Evolutionary conservation across 23 tunicate species (phyloP).

Genomic region (Botrylloides violaceus): DNA sequence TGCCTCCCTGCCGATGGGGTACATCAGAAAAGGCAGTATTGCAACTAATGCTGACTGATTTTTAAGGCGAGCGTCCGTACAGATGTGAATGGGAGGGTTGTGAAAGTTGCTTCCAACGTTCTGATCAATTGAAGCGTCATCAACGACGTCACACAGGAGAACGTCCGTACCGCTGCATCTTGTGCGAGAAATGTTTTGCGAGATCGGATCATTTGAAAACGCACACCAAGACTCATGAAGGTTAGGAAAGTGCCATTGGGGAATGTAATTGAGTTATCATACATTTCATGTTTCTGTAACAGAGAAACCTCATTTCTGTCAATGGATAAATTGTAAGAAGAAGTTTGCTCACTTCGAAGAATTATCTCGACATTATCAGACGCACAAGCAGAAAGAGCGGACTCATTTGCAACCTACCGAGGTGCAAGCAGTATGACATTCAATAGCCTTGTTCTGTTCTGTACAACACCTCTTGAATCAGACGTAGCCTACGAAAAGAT

Average conservation of each 20-base stretch:
- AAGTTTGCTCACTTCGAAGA: constrained; percentile 21
- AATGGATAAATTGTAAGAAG: constrained; percentile 24
- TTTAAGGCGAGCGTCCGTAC: constrained; percentile 16
- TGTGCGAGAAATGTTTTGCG: constrained; percentile 7
- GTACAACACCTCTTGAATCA: too few relatives aligned
- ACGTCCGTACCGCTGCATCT: constrained; percentile 8
- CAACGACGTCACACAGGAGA: constrained; percentile 22
- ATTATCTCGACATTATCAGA: constrained; percentile 2
- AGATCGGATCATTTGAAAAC: constrained; percentile 27
- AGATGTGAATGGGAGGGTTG: neutral
- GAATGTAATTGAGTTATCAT: neutral
- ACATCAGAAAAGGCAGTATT: too few relatives aligned
- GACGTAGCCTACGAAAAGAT: too few relatives aligned
- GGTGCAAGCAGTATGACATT: too few relatives aligned
- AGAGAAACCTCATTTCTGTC: constrained; percentile 10
- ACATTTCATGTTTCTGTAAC: neutral
- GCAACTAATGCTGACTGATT: neutral
- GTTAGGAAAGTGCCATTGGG: neutral
- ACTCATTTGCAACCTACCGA: neutral
- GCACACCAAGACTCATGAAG: constrained; percentile 19
- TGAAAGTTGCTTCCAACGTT: constrained; percentile 4
- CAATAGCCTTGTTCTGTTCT: too few relatives aligned
- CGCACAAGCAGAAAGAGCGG: neutral
- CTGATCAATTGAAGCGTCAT: constrained; percentile 23
- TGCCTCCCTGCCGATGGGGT: too few relatives aligned